Base-by-base conservation (phyloP, 1,140 invertebrate species). In the Drepana arcuata region DNA sequence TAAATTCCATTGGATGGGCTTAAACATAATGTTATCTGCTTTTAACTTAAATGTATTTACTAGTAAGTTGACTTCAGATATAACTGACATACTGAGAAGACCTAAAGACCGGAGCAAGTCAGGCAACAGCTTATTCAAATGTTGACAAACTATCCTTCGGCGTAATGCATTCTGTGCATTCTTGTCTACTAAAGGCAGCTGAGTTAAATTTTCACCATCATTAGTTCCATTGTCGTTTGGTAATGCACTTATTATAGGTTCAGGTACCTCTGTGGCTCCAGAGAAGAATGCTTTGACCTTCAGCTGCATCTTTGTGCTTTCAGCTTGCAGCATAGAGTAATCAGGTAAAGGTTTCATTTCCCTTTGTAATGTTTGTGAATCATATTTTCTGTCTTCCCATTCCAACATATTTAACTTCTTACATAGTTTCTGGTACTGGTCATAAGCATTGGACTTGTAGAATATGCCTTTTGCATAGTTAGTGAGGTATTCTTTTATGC, bases 21-120 rank as follows among this genome's bases (percentile, higher is more conserved):
- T 86, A 42, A 88, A 88, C 50, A 84, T 84, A 11, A 89, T 85
- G 56, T 88, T 89, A 46, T 86, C 70, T 2, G 88, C 81, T 53
- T 81, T 82, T 16, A 89, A 68, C 44, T 79, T 84, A 45, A 88
- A 88, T 16, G 86, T 88, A 45, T 83, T 83, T 2, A 88, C 81
- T 21, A 89, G 59, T 11, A 81, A 41, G 9, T 81, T 57, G 0
- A 88, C 47, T 48, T 88, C 86, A 0, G 68, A 53, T 50, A 61
- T 75, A 10, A 83, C 66, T 10, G 70, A 53, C 18, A 73, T 44
- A 11, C 58, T 60, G 2, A 71, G 38, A 7, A 84, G 39, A 2
- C 71, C 70, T 13, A 84, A 54, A 9, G 79, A 78, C 21, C 57
- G 48, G 2, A 80, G 44, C 15, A 84, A 44, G 39, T 84, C 83